phyloP scores from a whole-genome alignment of 2,113 vertebrate genomes.

The Megaptera novaeangliae region DNA sequence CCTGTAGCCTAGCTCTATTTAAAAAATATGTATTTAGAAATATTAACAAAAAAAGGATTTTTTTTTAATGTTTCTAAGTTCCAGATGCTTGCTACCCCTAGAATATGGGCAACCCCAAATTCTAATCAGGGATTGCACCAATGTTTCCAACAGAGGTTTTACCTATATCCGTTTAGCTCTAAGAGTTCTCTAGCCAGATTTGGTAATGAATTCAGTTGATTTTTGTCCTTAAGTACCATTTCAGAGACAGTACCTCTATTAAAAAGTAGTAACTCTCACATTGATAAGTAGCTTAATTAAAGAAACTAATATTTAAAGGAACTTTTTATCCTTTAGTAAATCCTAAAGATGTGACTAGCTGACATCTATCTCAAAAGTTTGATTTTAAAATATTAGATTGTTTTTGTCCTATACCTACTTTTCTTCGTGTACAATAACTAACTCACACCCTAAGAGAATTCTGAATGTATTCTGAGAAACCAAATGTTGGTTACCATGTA shows the following conservation, averaged over 20 bases:
- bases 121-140: neutral
- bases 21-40: neutral
- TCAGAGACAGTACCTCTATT: neutral
- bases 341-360: neutral
- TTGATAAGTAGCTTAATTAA: neutral
- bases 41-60: neutral
- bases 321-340: neutral
- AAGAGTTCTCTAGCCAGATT: neutral
- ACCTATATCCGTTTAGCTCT: neutral
- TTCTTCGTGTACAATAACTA: neutral
- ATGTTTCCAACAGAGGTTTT: neutral
- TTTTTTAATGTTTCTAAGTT: neutral
- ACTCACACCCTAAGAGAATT: neutral
- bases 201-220: neutral
- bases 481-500: neutral
- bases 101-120: neutral
- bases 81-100: neutral
- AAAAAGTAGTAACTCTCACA: neutral
- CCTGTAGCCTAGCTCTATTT: neutral
- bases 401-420: neutral
- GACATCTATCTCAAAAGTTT: neutral
- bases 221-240: neutral
- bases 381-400: neutral
- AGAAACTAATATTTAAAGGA: slow-evolving; percentile 3
- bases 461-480: neutral